Evolutionary conservation across 2,888 invertebrate genomes (phyloP).

Genomic region (Autographa pulchrina): DNA sequence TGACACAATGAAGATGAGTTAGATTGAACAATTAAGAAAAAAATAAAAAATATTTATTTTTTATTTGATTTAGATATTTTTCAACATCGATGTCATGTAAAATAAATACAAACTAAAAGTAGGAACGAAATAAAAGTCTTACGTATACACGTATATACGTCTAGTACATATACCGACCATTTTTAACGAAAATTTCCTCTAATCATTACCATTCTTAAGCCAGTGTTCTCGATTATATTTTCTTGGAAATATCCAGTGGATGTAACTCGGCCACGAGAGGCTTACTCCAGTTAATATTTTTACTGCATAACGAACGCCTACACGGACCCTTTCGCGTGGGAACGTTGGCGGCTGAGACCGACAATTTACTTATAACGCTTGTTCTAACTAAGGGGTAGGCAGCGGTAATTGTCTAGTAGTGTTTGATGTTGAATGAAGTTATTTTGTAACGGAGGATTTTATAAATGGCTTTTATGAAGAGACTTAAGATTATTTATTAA

Average conservation of each 20-base stretch:
- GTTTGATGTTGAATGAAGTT: not conserved
- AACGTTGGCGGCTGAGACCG: constrained; percentile 11
- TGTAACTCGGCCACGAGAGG: not conserved
- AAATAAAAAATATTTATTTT: no score
- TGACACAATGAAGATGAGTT: no score
- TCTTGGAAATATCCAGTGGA: constrained; percentile 8
- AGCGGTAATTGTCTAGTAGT: constrained; percentile 27
- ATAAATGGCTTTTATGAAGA: no score
- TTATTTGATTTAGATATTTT: no score
- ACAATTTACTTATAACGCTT: constrained; percentile 27
- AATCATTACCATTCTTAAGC: not conserved
- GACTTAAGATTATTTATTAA: no score
- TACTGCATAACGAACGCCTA: constrained; percentile 27
- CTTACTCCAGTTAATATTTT: constrained; percentile 8
- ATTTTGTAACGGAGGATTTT: not conserved
- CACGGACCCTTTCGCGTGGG: constrained; percentile 32
- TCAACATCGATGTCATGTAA: no score
- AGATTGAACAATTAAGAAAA: no score
- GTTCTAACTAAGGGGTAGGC: constrained; percentile 6
- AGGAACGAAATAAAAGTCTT: no score
- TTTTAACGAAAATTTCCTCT: no score
- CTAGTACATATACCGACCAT: no score
- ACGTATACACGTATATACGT: no score
- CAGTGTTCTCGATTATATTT: not conserved
- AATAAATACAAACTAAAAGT: no score